Evolutionary conservation across 2,797 vertebrate genomes (phyloP).

Genomic region (Xenops minutus): DNA sequence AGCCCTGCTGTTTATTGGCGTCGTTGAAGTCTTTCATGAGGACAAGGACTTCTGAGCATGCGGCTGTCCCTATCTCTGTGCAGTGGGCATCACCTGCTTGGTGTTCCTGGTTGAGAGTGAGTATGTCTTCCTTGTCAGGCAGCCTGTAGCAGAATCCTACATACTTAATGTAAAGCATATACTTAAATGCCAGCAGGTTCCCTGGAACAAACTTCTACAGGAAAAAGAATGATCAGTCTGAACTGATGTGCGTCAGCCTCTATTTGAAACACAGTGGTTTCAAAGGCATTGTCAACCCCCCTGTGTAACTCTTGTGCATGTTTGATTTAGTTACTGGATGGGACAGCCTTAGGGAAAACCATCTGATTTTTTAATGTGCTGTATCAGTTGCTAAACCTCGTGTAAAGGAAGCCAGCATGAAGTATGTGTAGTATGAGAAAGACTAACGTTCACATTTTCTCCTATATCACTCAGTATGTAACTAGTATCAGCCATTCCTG

Average conservation of each 20-base stretch:
- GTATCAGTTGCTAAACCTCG: background rate
- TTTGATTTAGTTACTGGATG: conserved; percentile 10
- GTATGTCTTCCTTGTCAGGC: background rate
- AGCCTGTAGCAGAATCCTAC: background rate
- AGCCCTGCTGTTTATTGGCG: background rate
- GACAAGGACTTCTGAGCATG: background rate
- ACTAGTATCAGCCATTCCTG: background rate
- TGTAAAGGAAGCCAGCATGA: background rate
- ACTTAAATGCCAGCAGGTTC: background rate
- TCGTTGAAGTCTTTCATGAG: background rate
- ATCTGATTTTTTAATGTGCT: background rate
- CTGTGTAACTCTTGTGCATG: background rate
- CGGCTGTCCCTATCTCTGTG: background rate
- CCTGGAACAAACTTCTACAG: background rate
- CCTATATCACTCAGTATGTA: background rate
- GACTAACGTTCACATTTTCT: background rate
- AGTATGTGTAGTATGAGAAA: background rate
- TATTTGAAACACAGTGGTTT: background rate
- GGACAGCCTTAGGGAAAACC: background rate
- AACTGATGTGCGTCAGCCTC: background rate
- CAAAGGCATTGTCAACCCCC: background rate
- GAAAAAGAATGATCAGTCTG: background rate
- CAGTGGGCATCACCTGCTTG: background rate
- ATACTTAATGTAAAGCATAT: background rate
- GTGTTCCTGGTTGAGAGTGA: background rate